Evolutionary conservation across 2,797 vertebrate genomes (phyloP), one percentile per base, ranked within the genome.

Genomic region (Moxostoma hubbsi): DNA sequence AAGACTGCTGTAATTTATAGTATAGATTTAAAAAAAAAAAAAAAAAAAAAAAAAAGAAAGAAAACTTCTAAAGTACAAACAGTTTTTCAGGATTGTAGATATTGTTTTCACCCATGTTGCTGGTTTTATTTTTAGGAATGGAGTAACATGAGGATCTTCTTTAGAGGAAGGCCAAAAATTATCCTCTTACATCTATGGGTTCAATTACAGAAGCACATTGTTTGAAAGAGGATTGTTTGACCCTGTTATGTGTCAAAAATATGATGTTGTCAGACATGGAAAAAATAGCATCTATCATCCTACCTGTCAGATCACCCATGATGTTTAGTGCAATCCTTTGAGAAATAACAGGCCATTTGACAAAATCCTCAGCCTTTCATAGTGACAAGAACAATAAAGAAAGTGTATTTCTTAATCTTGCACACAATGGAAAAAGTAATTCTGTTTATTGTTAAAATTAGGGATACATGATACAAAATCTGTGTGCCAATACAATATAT

Each of bases 1-100:
- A 87, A 83, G 80, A 77, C 73, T 74, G 82, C 54, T 69, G 57
- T 79, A 70, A 81, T 61, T 67, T 77, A 69, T 79, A 73, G 66
- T 83, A 24, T 64, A 79, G 72, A 81, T 81, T 70, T 1, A 24
- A 24, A 24, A 24, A 24, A 24, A 24, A 1, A 24, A 24, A 1
- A 24, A 24, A 24, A 24, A 53, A 65, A n/a, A 4, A 18, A 65
- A 70, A 5, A 54, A 24, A 24, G 2, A 55, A 54, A 62, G 63
- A 64, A 63, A 66, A 73, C 75, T 80, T 68, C 64, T 45, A 16
- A 66, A 76, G 78, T 64, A 63, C 68, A 74, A 75, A 55, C 64
- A 78, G 77, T 80, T 82, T 81, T 49, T 70, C 13, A 9, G 70
- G 64, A 76, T 84, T 83, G 58, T 75, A 36, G 62, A 46, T 70